phyloP scores from a whole-genome alignment of 2,888 invertebrate species.

The Dioctria linearis region DNA sequence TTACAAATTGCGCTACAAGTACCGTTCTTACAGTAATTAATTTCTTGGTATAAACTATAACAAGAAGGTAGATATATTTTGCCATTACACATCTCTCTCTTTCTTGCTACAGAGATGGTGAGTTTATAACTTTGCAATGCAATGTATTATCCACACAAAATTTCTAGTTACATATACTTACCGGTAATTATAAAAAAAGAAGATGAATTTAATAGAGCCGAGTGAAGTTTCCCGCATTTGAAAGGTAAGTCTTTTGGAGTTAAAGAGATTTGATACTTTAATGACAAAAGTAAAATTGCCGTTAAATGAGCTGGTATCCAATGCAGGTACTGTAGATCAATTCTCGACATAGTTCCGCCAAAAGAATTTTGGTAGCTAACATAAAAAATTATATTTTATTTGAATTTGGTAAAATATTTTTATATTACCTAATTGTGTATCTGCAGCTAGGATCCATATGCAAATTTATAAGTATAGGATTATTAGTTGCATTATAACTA shows the following conservation, averaged over 20 bases:
- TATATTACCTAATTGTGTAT: slow-evolving; percentile 77
- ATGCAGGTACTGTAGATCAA: slow-evolving; percentile 78
- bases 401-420: neutral
- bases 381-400: neutral
- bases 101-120: too few relatives aligned
- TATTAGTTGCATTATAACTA: slow-evolving; percentile 67
- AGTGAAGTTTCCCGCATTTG: slow-evolving; percentile 74
- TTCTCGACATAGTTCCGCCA: slow-evolving; percentile 76
- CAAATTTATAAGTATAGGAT: slow-evolving; percentile 74
- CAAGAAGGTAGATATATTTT: too few relatives aligned
- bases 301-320: slow-evolving; percentile 78
- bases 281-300: slow-evolving; percentile 76
- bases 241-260: slow-evolving; percentile 65
- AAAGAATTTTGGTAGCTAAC: slow-evolving; percentile 72
- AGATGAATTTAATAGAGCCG: slow-evolving; percentile 75
- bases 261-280: slow-evolving; percentile 73
- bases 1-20: too few relatives aligned
- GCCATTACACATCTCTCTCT: too few relatives aligned
- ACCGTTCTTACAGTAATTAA: too few relatives aligned
- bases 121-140: too few relatives aligned
- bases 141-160: neutral
- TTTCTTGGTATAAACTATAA: too few relatives aligned
- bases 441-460: slow-evolving; percentile 81
- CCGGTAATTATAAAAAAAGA: slow-evolving; percentile 69
- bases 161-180: slow-evolving; percentile 53